Evolutionary conservation across 2,113 vertebrate genomes (phyloP), one percentile per base, ranked within the genome.

Genomic region (Oxygymnocypris stewartii): DNA sequence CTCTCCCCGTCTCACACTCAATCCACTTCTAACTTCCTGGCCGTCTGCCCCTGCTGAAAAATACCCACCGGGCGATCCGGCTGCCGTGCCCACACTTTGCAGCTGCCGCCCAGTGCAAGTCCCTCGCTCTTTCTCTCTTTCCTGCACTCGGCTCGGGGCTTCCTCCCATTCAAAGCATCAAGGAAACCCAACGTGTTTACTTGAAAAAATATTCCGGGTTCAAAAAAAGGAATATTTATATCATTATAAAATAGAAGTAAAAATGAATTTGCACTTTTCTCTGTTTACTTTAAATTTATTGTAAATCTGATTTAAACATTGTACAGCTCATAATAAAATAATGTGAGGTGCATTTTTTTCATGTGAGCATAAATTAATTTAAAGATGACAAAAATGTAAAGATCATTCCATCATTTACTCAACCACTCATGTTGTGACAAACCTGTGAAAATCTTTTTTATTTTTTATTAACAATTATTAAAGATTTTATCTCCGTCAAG

Each of bases 31-130:
- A 57, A 82, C 61, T 89, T 86, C 89, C 89, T 85, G 79, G 71
- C 80, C 28, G 84, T 35, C 40, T 78, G 84, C 73, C 87, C 25
- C 63, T 65, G 49, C 49, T 88, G 79, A 71, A 77, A 85, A 85
- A 85, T 85, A 77, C 84, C 87, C 87, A 88, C 42, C 67, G 87
- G 87, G 83, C 83, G 84, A 82, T 69, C 77, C 73, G 74, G 49
- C 87, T 84, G 37, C 28, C 42, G 16, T 73, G 65, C 65, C 20
- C 74, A 44, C 57, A 71, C 73, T 71, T 2, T 86, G 84, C 84
- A 88, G 87, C 84, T 85, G 87, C 84, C 59, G 79, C 84, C 84
- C 84, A 71, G 87, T 57, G 84, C 80, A 79, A 85, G 84, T 82
- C 73, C 80, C 61, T 69, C 47, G 2, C 61, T 61, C 44, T 65